Base-by-base conservation (phyloP, 2,113 vertebrate species). In the Muntiacus muntjak region DNA sequence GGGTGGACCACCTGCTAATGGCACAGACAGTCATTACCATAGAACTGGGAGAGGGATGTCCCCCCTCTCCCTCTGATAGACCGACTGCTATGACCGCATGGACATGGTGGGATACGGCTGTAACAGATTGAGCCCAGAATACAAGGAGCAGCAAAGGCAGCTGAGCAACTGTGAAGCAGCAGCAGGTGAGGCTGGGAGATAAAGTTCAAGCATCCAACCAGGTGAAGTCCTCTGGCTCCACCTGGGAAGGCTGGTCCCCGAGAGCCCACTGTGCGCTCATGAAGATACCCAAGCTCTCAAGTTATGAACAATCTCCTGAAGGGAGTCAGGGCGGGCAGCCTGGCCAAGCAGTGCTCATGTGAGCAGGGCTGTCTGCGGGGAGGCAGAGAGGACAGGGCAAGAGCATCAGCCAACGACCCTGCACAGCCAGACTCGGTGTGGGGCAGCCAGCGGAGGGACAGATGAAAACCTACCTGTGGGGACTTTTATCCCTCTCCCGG, bases 341-440 rank as follows among this genome's bases (percentile, higher is more conserved):
- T 10, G 43, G 87, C 33, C 4, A 8, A 15, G 67, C 87, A 5
- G 54, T 11, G 30, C 6, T 3, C 0, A 2, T 28, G 25, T 33
- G 58, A 36, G 57, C 47, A 14, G 28, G 43, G 55, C 47, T 54
- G 9, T 14, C 0, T 1, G 30, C 11, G 4, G 52, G 16, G 30
- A 11, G 45, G 62, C 13, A n/a, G 62, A 36, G 36, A 28, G 14
- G 30, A 43, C 1, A 5, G 52, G 33, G 26, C 11, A 2, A 28
- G 26, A 23, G 30, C 26, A 2, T 33, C 47, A 40, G 47, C 30
- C 26, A 5, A 2, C 2, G 1, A 23, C 5, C 57, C 52, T 57
- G 3, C 5, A 0, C n/a, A 25, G 33, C 7, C 0, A 8, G 8
- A 45, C 21, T 45, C 1, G 0, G 43, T 33, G 6, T 3, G 25